phyloP scores from a whole-genome alignment of 1,140 invertebrate genomes.

The Samia ricini region DNA sequence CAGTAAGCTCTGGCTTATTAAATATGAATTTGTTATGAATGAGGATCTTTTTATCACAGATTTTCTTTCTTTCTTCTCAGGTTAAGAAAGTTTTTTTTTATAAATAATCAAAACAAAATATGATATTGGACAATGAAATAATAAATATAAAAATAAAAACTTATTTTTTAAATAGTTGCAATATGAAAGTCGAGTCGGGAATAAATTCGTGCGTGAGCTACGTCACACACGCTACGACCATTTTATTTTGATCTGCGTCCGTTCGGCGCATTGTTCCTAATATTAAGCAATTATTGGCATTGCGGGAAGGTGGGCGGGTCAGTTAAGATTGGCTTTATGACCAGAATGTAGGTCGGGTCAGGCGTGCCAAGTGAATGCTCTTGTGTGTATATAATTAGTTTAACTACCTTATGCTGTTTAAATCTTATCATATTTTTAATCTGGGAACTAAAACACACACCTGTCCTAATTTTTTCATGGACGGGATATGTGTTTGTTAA shows the following conservation, averaged over 20 bases:
- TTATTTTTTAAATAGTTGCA: not conserved
- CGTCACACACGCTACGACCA: slow-evolving; percentile 15
- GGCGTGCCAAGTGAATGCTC: slow-evolving; percentile 13
- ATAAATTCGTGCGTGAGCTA: slow-evolving; percentile 5
- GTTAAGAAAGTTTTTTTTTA: no score
- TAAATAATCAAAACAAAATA: no score
- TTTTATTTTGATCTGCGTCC: slow-evolving; percentile 9
- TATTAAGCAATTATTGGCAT: not conserved
- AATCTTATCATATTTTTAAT: slow-evolving; percentile 12
- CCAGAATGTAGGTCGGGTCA: slow-evolving; percentile 28
- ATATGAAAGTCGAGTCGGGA: slow-evolving; percentile 2
- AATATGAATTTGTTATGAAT: no score
- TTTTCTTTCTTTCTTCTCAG: no score
- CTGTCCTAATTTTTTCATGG: not conserved
- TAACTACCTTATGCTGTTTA: slow-evolving; percentile 16
- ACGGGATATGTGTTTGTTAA: not conserved
- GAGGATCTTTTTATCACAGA: no score
- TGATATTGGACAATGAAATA: not conserved
- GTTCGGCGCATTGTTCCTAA: not conserved
- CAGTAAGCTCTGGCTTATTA: no score
- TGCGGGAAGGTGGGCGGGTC: slow-evolving; percentile 8
- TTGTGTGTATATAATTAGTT: slow-evolving; percentile 20
- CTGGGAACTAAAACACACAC: not conserved
- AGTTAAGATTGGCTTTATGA: slow-evolving; percentile 6
- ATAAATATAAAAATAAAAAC: not conserved